These are phyloP conservation scores for Ophthalmotilapia sp. DNA, from an alignment of 2,113 vertebrate genomes.

Conservation along the genomic window DNA sequence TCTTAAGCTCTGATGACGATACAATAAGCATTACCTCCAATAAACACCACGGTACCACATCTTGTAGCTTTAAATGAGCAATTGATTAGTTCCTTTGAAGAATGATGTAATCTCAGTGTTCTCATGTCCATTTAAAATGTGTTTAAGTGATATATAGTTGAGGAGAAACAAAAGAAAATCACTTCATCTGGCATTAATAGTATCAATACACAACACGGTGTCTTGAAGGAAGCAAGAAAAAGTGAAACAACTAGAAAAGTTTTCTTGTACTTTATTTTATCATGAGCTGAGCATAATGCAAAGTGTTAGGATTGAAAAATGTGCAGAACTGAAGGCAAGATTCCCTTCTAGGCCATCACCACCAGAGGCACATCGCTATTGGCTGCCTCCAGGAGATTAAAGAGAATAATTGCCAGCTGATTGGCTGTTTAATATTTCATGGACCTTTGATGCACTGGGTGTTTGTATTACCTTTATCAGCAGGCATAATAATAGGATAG, in stretches of 20 bases:
- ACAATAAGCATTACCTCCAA: not conserved
- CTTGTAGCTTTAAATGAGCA: slow-evolving; percentile 12
- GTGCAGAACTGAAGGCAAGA: slow-evolving; percentile 39
- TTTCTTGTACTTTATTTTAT: slow-evolving; percentile 55
- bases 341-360: slow-evolving; percentile 57
- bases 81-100: slow-evolving; percentile 41
- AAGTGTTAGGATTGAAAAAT: slow-evolving; percentile 64
- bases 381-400: slow-evolving; percentile 78
- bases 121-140: slow-evolving; percentile 15
- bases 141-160: slow-evolving; percentile 13
- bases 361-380: slow-evolving; percentile 69
- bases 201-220: slow-evolving; percentile 14
- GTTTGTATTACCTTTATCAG: slow-evolving; percentile 67
- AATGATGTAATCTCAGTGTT: slow-evolving; percentile 2
- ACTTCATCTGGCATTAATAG: slow-evolving; percentile 15
- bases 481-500: slow-evolving; percentile 61
- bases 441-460: slow-evolving; percentile 61
- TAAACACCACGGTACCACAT: not conserved
- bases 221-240: slow-evolving; percentile 20
- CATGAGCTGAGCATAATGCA: slow-evolving; percentile 66
- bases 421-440: slow-evolving; percentile 77
- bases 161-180: not conserved
- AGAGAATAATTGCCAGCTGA: slow-evolving; percentile 78
- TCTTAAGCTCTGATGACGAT: not conserved
- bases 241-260: slow-evolving; percentile 61